A percentile compares a stretch with the other conserved stretches of the same genome.
Evolutionary conservation across 2,888 invertebrate species (phyloP).

Genomic region (Brassicogethes aeneus): DNA sequence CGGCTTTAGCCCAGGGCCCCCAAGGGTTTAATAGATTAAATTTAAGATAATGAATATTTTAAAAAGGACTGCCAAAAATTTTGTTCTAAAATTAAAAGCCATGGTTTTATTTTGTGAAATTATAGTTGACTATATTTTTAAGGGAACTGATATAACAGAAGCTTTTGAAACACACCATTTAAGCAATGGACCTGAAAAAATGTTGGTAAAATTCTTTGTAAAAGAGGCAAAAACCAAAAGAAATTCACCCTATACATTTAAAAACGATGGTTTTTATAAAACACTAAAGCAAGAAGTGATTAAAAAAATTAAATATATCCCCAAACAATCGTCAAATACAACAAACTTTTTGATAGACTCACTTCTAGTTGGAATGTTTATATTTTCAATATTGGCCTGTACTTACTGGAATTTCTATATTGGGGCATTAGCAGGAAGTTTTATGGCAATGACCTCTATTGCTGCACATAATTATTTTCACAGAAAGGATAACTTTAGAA

Average conservation of each 20-base stretch:
- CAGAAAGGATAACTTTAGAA: constrained; percentile 64
- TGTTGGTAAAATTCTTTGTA: constrained; percentile 58
- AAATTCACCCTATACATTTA: constrained; percentile 64
- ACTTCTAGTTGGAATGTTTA: constrained; percentile 31
- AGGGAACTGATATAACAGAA: constrained; percentile 75
- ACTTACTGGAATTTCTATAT: constrained; percentile 36
- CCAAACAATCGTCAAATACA: constrained; percentile 31
- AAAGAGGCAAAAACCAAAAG: constrained; percentile 53
- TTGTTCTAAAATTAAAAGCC: too few relatives aligned
- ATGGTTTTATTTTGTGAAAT: neutral
- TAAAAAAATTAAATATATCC: constrained; percentile 46
- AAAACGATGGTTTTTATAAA: constrained; percentile 64
- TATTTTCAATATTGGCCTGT: constrained; percentile 25
- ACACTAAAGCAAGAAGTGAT: constrained; percentile 53
- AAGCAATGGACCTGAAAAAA: constrained; percentile 41
- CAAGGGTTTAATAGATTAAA: too few relatives aligned
- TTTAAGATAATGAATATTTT: too few relatives aligned
- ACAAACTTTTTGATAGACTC: constrained; percentile 39
- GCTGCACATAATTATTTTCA: constrained; percentile 73
- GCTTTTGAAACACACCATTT: constrained; percentile 69
- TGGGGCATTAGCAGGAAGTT: constrained; percentile 46
- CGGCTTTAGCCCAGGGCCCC: too few relatives aligned
- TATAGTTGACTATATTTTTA: constrained; percentile 18
- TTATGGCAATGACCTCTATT: constrained; percentile 51
- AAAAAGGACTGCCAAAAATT: too few relatives aligned